Percentiles rank a stretch among this genome's conserved stretches.
These are phyloP conservation scores for Rapana venosa DNA, from an alignment of 2,888 invertebrate species.

Conservation along the genomic window DNA sequence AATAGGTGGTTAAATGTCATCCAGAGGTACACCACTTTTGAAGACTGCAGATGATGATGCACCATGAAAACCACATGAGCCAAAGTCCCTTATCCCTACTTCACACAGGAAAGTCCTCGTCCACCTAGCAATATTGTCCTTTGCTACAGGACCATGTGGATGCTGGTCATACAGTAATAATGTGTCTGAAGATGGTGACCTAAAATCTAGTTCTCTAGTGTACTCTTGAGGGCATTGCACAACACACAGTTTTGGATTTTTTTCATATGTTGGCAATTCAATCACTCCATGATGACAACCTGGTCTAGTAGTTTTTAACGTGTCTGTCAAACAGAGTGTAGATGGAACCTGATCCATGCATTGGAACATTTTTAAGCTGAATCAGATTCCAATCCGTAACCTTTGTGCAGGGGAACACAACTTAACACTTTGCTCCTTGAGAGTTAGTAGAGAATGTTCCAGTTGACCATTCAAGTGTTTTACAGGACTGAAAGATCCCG, in stretches of 20 bases:
- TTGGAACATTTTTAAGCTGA: not conserved
- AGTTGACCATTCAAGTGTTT: not conserved
- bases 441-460: not conserved
- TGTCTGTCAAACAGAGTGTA: not conserved
- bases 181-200: not conserved
- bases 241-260: constrained; percentile 1
- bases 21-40: constrained; percentile 10
- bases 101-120: not conserved
- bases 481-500: not conserved
- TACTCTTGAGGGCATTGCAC: not conserved
- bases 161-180: not conserved
- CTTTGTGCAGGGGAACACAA: constrained; percentile 7
- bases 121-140: constrained; percentile 11
- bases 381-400: not conserved
- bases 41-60: not conserved
- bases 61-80: not conserved
- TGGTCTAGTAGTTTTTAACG: not conserved
- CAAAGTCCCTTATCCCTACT: not conserved
- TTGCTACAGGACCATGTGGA: not conserved
- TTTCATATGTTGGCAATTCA: not conserved
- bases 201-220: not conserved
- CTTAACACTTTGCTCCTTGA: not conserved
- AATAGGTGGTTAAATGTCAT: too few species aligned
- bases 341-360: not conserved
- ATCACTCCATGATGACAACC: not conserved